Base-by-base conservation (phyloP, 1,140 invertebrate genomes). In the Harpegnathos saltator region DNA sequence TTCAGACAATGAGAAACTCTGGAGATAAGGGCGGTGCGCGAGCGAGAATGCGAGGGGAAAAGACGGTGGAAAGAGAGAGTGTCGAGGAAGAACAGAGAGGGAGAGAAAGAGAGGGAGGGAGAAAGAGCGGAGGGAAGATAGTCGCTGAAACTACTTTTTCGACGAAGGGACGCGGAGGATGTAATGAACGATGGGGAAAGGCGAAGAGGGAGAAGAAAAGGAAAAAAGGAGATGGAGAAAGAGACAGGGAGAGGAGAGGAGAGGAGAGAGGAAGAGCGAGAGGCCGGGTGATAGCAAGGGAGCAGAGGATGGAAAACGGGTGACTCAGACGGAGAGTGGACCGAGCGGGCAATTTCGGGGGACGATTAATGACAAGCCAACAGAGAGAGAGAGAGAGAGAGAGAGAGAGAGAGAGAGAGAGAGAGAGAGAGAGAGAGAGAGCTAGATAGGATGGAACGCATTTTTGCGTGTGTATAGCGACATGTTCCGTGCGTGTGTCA, bases 1-100 rank as follows among this genome's bases (percentile, higher is more conserved):
- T 93, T 91, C 92, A 93, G 92, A 94, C 93, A 94, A 94, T 93
- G 93, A 94, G 93, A 93, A 94, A 94, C 92, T 94, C 91, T 88
- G 93, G 92, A 93, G 93, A 94, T 93, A 93, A 93, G 92, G 92
- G 92, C 75, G 54, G 91, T 89, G 87, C 74, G 85, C 82, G 88
- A 89, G 73, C 54, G 83, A 88, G 85, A 90, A 84, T 86, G 68
- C 66, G 69, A 78, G 63, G 62, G 73, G 69, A 85, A n/a, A 19
- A 77, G 61, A 44, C 11, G 38, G 80, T 56, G 65, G 72, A 72
- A 69, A 73, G 58, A 73, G 61, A 61, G 22, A 86, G 44, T 66
- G 12, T 26, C 22, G 59, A 29, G 38, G 72, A 82, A 50, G 71
- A 71, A 58, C 54, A 75, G 50, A 62, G 56, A 59, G 19, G 82